A percentile compares a stretch with the other conserved stretches of the same genome.
Evolutionary conservation across 2,888 invertebrate species (phyloP).

Genomic region (Apamea sordens): DNA sequence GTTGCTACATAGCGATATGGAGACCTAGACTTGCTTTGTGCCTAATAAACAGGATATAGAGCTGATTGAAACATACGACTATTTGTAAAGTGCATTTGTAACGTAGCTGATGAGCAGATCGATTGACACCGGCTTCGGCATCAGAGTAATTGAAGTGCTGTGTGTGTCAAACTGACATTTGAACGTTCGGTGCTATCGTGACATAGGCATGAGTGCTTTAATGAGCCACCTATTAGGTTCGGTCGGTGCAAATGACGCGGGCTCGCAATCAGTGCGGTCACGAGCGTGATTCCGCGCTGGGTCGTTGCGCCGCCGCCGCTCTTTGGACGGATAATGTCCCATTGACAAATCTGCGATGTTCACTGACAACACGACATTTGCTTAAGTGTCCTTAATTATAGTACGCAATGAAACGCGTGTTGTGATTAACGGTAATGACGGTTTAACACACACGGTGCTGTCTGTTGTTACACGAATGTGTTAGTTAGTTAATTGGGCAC

Average conservation of each 20-base stretch:
- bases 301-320: constrained; percentile 68
- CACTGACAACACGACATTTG: constrained; percentile 65
- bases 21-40: constrained; percentile 63
- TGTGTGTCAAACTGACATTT: constrained; percentile 57
- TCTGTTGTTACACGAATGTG: constrained; percentile 37
- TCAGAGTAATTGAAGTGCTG: constrained; percentile 54
- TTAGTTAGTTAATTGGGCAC: constrained; percentile 45
- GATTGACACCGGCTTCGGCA: constrained; percentile 29
- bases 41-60: constrained; percentile 37
- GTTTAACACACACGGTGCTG: constrained; percentile 43
- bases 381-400: constrained; percentile 71
- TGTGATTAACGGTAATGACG: constrained; percentile 54
- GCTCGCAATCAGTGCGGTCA: constrained; percentile 73
- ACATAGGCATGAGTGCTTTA: constrained; percentile 60
- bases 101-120: constrained; percentile 27
- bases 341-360: constrained; percentile 71
- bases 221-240: constrained; percentile 68
- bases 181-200: constrained; percentile 47
- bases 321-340: constrained; percentile 69
- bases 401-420: constrained; percentile 63
- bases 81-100: constrained; percentile 37
- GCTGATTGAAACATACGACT: constrained; percentile 31
- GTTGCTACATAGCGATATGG: constrained; percentile 67
- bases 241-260: constrained; percentile 66
- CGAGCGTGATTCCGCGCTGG: constrained; percentile 73